phyloP scores from a whole-genome alignment of 2,113 vertebrate genomes.

The Dipodomys spectabilis region DNA sequence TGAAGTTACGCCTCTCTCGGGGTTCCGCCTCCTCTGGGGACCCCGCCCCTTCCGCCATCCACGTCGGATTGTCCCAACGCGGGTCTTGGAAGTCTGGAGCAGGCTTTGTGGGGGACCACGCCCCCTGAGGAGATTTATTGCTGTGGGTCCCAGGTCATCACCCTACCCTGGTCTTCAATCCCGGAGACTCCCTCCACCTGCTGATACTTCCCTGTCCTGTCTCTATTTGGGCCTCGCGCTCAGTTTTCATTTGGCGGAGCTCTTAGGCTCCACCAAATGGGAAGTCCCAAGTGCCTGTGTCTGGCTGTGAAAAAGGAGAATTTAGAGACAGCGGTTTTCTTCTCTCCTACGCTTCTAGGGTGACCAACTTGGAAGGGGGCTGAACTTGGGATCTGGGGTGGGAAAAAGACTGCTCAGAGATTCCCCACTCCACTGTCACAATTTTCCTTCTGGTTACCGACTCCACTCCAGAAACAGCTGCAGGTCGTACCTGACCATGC shows the following conservation, averaged over 20 bases:
- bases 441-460: neutral
- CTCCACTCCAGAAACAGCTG: slow-evolving; percentile 25
- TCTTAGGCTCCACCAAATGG: neutral
- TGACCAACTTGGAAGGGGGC: neutral
- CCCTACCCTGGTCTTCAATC: neutral
- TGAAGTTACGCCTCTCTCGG: neutral
- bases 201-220: neutral
- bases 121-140: neutral
- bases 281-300: neutral
- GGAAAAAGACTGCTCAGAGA: neutral
- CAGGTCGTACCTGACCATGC: neutral
- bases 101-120: neutral
- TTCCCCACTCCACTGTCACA: neutral
- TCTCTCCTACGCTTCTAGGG: neutral
- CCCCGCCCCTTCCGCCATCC: slow-evolving; percentile 3
- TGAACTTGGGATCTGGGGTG: slow-evolving; percentile 4
- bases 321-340: neutral
- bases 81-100: neutral
- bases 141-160: neutral
- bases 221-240: neutral
- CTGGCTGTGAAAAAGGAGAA: neutral
- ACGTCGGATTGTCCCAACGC: neutral
- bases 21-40: neutral
- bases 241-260: neutral
- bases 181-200: neutral